These are phyloP conservation scores for Axis porcinus DNA, from an alignment of 2,113 vertebrate species.

Conservation along the genomic window DNA sequence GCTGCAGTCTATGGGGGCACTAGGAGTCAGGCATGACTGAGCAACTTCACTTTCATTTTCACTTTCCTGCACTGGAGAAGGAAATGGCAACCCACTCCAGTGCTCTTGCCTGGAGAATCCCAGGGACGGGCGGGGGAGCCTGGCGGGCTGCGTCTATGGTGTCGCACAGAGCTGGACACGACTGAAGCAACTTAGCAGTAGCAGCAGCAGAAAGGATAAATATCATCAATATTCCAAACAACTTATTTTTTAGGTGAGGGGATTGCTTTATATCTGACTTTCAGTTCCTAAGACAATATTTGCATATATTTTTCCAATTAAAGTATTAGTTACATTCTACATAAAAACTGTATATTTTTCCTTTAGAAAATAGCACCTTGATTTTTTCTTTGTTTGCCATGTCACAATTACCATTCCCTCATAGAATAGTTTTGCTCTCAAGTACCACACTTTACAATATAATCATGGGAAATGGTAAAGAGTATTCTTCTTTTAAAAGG, in stretches of 20 bases:
- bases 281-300: neutral
- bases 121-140: no score
- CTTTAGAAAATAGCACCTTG: neutral
- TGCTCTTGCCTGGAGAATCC: no score
- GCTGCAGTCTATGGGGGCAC: no score
- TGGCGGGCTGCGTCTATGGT: no score
- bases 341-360: neutral
- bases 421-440: neutral
- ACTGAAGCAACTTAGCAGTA: no score
- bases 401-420: neutral
- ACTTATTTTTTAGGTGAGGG: neutral
- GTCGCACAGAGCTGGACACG: no score
- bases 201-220: neutral
- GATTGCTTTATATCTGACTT: neutral
- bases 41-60: no score
- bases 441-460: neutral
- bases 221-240: neutral
- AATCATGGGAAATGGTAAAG: neutral
- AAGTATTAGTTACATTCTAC: neutral
- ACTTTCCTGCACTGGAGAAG: no score
- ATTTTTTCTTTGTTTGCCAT: neutral
- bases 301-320: neutral
- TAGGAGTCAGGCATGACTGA: no score
- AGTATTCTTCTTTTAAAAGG: neutral
- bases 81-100: no score